Base-by-base conservation (phyloP, 2,888 invertebrate genomes). In the Oscheius sp. region DNA sequence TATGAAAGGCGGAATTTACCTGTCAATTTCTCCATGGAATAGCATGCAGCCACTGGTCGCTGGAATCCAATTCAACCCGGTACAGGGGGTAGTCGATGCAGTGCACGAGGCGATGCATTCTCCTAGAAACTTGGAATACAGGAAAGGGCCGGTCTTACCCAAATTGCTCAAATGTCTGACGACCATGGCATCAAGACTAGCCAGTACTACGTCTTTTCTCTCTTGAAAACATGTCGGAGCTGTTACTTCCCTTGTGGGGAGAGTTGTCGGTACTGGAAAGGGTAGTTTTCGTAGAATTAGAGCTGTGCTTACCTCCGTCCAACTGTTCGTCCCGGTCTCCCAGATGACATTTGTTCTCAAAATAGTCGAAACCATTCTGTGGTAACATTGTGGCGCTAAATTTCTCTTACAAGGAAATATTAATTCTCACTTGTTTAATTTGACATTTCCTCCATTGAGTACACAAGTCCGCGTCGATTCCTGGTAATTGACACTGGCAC, bases 401-500 rank as follows among this genome's bases (percentile, higher is more conserved):
- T 27, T 13, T 49, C 16, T 66, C 12, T 5, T n/a, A 16, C 27
- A 46, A 9, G 12, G 23, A 6, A 16, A 21, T 43, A n/a, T 1
- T 12, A 9, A 9, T 18, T 23, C 52, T 12, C 2, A 66, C 66
- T 69, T 70, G 53, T 79, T 79, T 43, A 79, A 29, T 45, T 77
- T 75, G 18, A 76, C 43, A 64, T 75, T 79, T 23, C 79, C 79
- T 21, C 79, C 79, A 27, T 76, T 79, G 21, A 79, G 52, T 25
- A 72, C 73, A 43, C 79, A 79, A 9, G 46, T 58, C 76, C 76
- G 45, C 45, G 73, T 27, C 12, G 23, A 29, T n/a, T 72, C 74
- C 23, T 74, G 76, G 35, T 76, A 79, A 59, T 79, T 76, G n/a
- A 74, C 68, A 29, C 76, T 76, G 27, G 79, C 79, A 69, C 79